These are phyloP conservation scores for Aurelia sp. DNA, from an alignment of 30 jellyfish, hydroid and myxozoan genomes.

Conservation along the genomic window DNA sequence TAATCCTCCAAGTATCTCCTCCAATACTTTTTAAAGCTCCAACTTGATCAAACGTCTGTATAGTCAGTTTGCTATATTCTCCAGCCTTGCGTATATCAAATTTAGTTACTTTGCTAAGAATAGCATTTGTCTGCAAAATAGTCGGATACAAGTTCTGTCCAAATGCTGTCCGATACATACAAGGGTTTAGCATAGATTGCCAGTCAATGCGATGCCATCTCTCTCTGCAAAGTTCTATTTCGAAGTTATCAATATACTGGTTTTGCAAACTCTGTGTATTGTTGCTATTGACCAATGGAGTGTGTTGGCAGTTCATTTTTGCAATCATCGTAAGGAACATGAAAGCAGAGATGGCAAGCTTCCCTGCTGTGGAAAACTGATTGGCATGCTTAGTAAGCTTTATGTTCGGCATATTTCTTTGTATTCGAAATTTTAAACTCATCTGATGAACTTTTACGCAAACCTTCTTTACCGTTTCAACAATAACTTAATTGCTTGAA, in stretches of 20 bases:
- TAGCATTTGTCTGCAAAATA: slow-evolving; percentile 52
- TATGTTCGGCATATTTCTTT: no score
- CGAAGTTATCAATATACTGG: slow-evolving; percentile 20
- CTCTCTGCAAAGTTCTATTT: slow-evolving; percentile 82
- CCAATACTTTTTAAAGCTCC: slow-evolving; percentile 75
- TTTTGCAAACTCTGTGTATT: no score
- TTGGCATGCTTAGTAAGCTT: no score
- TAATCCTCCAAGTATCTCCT: slow-evolving; percentile 95
- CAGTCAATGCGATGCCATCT: slow-evolving; percentile 84
- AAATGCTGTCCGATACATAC: slow-evolving; percentile 53
- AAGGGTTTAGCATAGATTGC: slow-evolving; percentile 74
- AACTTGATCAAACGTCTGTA: slow-evolving; percentile 51
- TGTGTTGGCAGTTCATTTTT: no score
- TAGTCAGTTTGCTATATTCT: slow-evolving; percentile 70
- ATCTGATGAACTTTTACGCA: no score
- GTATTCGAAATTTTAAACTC: no score
- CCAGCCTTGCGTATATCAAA: slow-evolving; percentile 77
- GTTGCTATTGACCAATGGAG: no score
- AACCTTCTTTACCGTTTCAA: no score
- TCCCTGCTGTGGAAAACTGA: no score
- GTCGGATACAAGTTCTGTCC: slow-evolving; percentile 48
- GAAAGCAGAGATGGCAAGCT: no score
- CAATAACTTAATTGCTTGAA: no score
- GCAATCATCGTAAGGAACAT: no score
- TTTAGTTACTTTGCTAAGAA: slow-evolving; percentile 17